Evolutionary conservation across 1,140 invertebrate genomes (phyloP).

Genomic region (Mizuhopecten yessoensis): DNA sequence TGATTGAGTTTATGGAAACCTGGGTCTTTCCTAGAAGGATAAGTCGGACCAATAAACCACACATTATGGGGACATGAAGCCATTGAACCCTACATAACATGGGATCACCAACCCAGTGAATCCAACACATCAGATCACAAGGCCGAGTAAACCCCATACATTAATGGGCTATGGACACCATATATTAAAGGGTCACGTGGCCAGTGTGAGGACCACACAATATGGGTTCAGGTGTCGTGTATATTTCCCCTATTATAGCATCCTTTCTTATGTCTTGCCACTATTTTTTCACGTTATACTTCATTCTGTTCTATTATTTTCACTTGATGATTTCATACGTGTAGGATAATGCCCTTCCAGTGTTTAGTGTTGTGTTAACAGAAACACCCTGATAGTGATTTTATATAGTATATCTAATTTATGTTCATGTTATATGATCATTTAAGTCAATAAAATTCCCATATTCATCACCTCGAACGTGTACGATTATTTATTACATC

Average conservation of each 20-base stretch:
- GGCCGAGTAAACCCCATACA: too few relatives aligned
- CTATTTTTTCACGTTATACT: background rate
- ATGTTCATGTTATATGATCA: conserved; percentile 35
- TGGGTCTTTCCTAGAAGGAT: too few relatives aligned
- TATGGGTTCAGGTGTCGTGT: too few relatives aligned
- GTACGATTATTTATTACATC: background rate
- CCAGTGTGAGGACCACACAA: too few relatives aligned
- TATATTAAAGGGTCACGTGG: too few relatives aligned
- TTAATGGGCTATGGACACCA: too few relatives aligned
- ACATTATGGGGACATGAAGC: too few relatives aligned
- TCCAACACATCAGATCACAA: background rate
- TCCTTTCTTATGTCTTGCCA: background rate
- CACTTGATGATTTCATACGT: background rate
- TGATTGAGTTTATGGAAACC: too few relatives aligned
- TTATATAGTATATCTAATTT: conserved; percentile 40
- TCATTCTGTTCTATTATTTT: conserved; percentile 10
- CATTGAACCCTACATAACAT: too few relatives aligned
- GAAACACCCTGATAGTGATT: conserved; percentile 38
- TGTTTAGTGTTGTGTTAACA: conserved; percentile 20
- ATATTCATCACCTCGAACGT: conserved; percentile 22
- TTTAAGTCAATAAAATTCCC: conserved; percentile 35
- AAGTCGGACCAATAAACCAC: too few relatives aligned
- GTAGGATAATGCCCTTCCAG: conserved; percentile 37
- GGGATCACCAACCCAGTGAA: too few relatives aligned
- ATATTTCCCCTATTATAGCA: too few relatives aligned